These are phyloP conservation scores for Xenopus petersii DNA, from an alignment of 2,797 vertebrate species.

Conservation along the genomic window DNA sequence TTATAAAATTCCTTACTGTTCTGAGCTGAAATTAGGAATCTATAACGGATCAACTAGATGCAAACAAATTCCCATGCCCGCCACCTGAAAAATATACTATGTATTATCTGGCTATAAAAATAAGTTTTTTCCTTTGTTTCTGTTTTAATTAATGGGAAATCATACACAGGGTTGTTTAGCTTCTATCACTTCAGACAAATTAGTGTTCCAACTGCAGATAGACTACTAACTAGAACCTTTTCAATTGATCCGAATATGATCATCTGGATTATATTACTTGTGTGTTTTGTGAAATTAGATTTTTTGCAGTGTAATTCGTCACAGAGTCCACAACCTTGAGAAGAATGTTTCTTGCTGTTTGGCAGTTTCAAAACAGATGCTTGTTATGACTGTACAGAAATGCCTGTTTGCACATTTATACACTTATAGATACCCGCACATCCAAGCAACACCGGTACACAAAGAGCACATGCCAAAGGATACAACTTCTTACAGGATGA, in stretches of 20 bases:
- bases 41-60: slow-evolving; percentile 25
- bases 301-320: slow-evolving; percentile 40
- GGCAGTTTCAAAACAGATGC: slow-evolving; percentile 37
- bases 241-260: slow-evolving; percentile 25
- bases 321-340: slow-evolving; percentile 35
- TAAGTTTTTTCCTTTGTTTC: not conserved
- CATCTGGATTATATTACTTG: slow-evolving; percentile 41
- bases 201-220: slow-evolving; percentile 14
- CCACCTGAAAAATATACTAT: slow-evolving; percentile 16
- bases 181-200: slow-evolving; percentile 9
- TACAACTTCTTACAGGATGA: no score
- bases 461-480: no score
- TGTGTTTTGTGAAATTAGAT: slow-evolving; percentile 34
- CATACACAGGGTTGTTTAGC: slow-evolving; percentile 17
- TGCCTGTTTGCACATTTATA: no score
- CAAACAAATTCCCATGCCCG: slow-evolving; percentile 34
- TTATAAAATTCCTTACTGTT: no score
- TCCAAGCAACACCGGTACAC: no score
- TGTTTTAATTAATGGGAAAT: slow-evolving; percentile 16
- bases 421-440: no score
- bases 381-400: slow-evolving; percentile 2
- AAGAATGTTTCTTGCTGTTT: slow-evolving; percentile 37
- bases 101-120: slow-evolving; percentile 8
- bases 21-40: not conserved
- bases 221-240: slow-evolving; percentile 30